phyloP scores from a whole-genome alignment of 2,888 invertebrate species.

The Copidosoma aretas region DNA sequence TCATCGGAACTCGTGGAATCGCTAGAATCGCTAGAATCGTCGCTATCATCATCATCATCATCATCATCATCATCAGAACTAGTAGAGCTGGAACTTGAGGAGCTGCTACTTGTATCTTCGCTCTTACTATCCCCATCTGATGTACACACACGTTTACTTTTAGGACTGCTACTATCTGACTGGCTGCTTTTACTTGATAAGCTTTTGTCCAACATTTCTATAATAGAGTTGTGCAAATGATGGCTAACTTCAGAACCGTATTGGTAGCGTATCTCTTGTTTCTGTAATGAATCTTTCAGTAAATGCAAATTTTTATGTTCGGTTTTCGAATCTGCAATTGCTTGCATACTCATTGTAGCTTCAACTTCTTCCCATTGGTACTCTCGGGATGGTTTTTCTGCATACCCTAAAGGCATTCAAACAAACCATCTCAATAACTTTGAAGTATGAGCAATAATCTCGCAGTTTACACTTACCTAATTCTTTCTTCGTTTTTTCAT shows the following conservation, averaged over 20 bases:
- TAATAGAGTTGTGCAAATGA: constrained; percentile 52
- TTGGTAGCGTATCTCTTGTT: constrained; percentile 57
- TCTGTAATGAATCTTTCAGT: constrained; percentile 57
- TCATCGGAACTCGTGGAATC: constrained; percentile 63
- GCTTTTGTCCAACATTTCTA: constrained; percentile 59
- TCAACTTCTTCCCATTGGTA: constrained; percentile 51
- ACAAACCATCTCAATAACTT: too few relatives aligned
- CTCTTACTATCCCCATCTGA: constrained; percentile 12
- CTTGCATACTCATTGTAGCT: constrained; percentile 53
- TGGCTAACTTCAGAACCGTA: constrained; percentile 52
- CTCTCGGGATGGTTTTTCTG: not conserved
- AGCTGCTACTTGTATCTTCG: constrained; percentile 17
- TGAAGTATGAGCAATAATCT: not conserved
- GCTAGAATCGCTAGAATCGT: too few relatives aligned
- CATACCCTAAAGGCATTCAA: not conserved
- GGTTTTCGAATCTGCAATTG: not conserved
- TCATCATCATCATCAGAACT: too few relatives aligned
- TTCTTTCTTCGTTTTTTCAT: constrained; percentile 48
- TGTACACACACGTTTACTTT: constrained; percentile 32
- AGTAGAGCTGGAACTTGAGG: constrained; percentile 60
- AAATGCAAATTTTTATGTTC: constrained; percentile 1
- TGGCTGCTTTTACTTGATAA: constrained; percentile 46
- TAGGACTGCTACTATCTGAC: constrained; percentile 53
- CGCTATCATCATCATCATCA: too few relatives aligned
- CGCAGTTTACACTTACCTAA: constrained; percentile 43